These are phyloP conservation scores for Sarcophilus harrisii DNA, from an alignment of 2,797 vertebrate species.

Conservation along the genomic window DNA sequence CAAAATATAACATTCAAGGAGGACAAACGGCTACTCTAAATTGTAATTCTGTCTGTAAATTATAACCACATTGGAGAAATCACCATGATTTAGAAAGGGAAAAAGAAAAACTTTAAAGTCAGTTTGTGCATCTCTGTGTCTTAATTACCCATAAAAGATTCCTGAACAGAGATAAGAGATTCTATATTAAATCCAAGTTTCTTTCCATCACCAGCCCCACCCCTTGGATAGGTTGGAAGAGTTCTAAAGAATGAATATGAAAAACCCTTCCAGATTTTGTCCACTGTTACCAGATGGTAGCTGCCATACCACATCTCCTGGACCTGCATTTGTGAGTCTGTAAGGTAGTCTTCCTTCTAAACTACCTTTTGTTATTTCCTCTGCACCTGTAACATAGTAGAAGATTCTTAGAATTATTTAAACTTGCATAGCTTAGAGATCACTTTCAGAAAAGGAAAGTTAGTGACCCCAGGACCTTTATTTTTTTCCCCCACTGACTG, in stretches of 20 bases:
- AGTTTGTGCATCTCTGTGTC: conserved; percentile 33
- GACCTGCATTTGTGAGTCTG: not conserved
- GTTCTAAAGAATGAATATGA: not conserved
- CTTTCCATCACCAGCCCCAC: not conserved
- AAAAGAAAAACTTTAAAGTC: conserved; percentile 40
- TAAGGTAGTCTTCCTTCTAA: not conserved
- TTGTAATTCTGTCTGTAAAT: conserved; percentile 42
- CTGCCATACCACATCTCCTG: not conserved
- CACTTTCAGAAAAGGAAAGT: not conserved
- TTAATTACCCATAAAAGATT: conserved; percentile 29
- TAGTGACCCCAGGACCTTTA: not conserved
- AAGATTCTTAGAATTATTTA: not conserved
- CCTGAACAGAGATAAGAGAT: conserved; percentile 11
- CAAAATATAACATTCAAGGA: conserved; percentile 52
- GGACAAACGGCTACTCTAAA: conserved; percentile 37
- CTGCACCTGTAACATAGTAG: too few relatives aligned
- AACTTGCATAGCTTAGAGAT: not conserved
- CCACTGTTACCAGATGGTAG: not conserved
- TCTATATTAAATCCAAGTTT: conserved; percentile 26
- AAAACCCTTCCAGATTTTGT: not conserved
- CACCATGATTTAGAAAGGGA: conserved; percentile 35
- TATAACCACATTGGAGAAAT: conserved; percentile 38
- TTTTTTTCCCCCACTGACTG: not conserved
- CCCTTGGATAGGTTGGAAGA: not conserved
- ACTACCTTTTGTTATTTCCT: not conserved